Conservation (phyloP, 2,888 invertebrate genomes). For the Neria commutata region DNA sequence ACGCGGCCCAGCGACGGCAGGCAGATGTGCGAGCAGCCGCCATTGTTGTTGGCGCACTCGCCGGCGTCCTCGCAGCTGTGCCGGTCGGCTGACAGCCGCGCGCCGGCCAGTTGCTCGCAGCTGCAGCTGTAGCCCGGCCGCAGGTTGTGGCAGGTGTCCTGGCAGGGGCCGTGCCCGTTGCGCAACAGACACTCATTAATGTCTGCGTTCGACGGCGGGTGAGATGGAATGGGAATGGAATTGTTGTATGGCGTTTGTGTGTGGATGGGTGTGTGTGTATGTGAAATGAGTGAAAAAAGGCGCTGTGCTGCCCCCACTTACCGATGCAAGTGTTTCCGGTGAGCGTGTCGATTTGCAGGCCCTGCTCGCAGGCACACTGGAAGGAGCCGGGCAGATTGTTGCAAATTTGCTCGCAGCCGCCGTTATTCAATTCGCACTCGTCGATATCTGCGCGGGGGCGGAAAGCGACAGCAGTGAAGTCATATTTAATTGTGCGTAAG, state of each 20-base stretch:
- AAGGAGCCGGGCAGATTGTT: slow-evolving; percentile 67
- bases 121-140: slow-evolving; percentile 67
- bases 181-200: slow-evolving; percentile 69
- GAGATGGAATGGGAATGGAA: not conserved
- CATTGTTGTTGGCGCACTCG: slow-evolving; percentile 59
- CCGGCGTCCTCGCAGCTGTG: slow-evolving; percentile 64
- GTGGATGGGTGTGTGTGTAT: not conserved
- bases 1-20: slow-evolving; percentile 59
- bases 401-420: slow-evolving; percentile 66
- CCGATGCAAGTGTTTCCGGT: slow-evolving; percentile 64
- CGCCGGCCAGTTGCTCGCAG: slow-evolving; percentile 67
- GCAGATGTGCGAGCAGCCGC: slow-evolving; percentile 64
- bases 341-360: slow-evolving; percentile 62
- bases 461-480: not conserved
- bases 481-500: not conserved
- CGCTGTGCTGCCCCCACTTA: slow-evolving; percentile 43
- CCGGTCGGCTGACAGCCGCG: slow-evolving; percentile 64
- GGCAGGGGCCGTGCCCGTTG: slow-evolving; percentile 70
- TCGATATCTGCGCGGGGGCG: slow-evolving; percentile 63
- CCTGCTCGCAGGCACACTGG: slow-evolving; percentile 65
- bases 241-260: not conserved
- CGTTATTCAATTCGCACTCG: slow-evolving; percentile 65
- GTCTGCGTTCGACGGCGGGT: slow-evolving; percentile 53
- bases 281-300: slow-evolving; percentile 19
- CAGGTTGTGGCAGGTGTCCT: slow-evolving; percentile 68